A percentile compares a stretch with the other conserved stretches of the same genome.
phyloP scores from a whole-genome alignment of 1,140 invertebrate genomes.

The Drosophila yakuba region DNA sequence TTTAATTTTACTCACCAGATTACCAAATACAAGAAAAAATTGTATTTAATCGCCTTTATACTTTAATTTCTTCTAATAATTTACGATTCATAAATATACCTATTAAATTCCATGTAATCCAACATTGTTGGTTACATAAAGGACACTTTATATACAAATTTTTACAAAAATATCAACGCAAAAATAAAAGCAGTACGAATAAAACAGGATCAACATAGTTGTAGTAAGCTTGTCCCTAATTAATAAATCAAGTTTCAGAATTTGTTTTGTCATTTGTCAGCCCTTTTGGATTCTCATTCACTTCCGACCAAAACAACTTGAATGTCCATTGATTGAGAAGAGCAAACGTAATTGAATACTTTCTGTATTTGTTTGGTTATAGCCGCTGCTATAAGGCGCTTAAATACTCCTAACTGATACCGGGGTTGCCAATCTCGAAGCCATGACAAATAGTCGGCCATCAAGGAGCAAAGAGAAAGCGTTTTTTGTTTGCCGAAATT shows the following conservation, averaged over 20 bases:
- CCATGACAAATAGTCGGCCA: slow-evolving; percentile 67
- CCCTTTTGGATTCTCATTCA: slow-evolving; percentile 2
- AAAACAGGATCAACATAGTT: neutral
- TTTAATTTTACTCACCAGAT: slow-evolving; percentile 19
- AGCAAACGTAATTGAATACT: slow-evolving; percentile 42
- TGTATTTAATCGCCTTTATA: neutral
- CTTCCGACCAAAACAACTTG: slow-evolving; percentile 8
- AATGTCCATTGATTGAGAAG: slow-evolving; percentile 22
- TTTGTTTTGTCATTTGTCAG: slow-evolving; percentile 16
- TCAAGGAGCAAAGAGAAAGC: slow-evolving; percentile 29
- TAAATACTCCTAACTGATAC: slow-evolving; percentile 40
- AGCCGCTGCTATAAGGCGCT: slow-evolving; percentile 4
- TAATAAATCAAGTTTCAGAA: slow-evolving; percentile 16
- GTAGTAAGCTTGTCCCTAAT: neutral
- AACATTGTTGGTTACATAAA: neutral
- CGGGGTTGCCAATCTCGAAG: slow-evolving; percentile 6
- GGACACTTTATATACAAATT: too few relatives aligned
- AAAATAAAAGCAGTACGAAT: neutral
- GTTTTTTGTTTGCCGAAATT: slow-evolving; percentile 53
- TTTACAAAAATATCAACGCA: neutral
- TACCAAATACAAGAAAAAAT: neutral
- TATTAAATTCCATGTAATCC: too few relatives aligned
- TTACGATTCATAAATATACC: too few relatives aligned
- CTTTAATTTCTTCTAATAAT: too few relatives aligned
- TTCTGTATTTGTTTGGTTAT: slow-evolving; percentile 21